Evolutionary conservation across 2,797 vertebrate genomes (phyloP), one percentile per base, ranked within the genome.

Genomic region (Galaxias olidus): DNA sequence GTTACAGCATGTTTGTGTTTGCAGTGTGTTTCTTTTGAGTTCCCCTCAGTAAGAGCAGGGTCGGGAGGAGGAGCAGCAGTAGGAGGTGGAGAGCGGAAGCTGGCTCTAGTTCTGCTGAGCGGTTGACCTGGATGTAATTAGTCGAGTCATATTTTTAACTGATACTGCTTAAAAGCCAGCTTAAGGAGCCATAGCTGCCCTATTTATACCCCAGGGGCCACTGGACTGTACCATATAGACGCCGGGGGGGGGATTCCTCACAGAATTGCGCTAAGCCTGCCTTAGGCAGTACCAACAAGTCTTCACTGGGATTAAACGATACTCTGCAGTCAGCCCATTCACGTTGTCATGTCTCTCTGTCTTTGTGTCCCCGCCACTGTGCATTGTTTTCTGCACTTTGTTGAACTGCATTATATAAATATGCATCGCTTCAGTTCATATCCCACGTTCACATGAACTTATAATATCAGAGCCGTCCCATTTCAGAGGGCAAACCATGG

Each of bases 121-220:
- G 74, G 76, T 72, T 86, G 86, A 85, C 83, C 78, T 78, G 84
- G 66, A 68, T 84, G 81, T 84, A 90, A 90, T 90, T 87, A 91
- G 86, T 78, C 71, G 61, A 85, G 86, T 87, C 84, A 91, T 91
- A 90, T 91, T 91, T 92, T 91, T 91, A 91, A 91, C 87, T 85
- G 86, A 89, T 90, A 88, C 79, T 88, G 88, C 83, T 83, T 89
- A 87, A 92, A 91, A 90, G 87, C 84, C 88, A 89, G 82, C 86
- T 92, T 91, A 90, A 88, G 84, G 71, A 87, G 88, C 79, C 81
- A 82, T 86, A 76, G 86, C 83, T 85, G 76, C 82, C 85, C 89
- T 91, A 92, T 92, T 92, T 91, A 90, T 93, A 93, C 87, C 82
- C 71, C 20, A 80, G 80, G 86, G 86, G 86, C 87, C 79, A 79